These are phyloP conservation scores for Holotrichia oblita DNA, from an alignment of 1,140 invertebrate species.

Conservation along the genomic window DNA sequence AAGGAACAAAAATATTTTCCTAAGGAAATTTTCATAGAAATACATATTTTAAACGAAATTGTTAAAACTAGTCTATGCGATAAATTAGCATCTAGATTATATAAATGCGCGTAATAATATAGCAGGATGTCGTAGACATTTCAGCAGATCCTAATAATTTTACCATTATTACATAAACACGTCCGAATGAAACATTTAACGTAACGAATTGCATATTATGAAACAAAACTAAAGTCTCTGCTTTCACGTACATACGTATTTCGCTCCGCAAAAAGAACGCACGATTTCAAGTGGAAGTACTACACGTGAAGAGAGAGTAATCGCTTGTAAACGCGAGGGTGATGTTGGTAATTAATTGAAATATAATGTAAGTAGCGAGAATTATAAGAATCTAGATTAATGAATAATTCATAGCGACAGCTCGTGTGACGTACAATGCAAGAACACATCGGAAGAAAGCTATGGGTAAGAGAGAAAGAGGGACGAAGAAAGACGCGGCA, in stretches of 20 bases:
- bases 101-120: too few species aligned
- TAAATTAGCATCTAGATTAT: not conserved
- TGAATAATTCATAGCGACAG: conserved; percentile 56
- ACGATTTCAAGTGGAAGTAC: not conserved
- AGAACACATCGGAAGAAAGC: conserved; percentile 42
- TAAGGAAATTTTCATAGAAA: too few species aligned
- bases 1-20: too few species aligned
- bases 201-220: not conserved
- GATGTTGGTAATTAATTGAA: conserved; percentile 34
- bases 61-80: not conserved
- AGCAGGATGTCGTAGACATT: not conserved
- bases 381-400: conserved; percentile 57
- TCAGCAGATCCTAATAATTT: not conserved
- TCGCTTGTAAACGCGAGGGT: not conserved
- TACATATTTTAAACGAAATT: not conserved
- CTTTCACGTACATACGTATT: conserved; percentile 22
- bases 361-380: conserved; percentile 42
- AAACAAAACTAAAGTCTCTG: not conserved
- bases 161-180: not conserved
- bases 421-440: conserved; percentile 51
- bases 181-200: not conserved
- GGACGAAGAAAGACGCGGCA: too few species aligned
- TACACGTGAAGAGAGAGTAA: conserved; percentile 17
- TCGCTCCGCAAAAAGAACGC: not conserved
- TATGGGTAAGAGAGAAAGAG: conserved; percentile 19